Evolutionary conservation across 2,888 invertebrate species (phyloP).

Genomic region (Andrena praecox): DNA sequence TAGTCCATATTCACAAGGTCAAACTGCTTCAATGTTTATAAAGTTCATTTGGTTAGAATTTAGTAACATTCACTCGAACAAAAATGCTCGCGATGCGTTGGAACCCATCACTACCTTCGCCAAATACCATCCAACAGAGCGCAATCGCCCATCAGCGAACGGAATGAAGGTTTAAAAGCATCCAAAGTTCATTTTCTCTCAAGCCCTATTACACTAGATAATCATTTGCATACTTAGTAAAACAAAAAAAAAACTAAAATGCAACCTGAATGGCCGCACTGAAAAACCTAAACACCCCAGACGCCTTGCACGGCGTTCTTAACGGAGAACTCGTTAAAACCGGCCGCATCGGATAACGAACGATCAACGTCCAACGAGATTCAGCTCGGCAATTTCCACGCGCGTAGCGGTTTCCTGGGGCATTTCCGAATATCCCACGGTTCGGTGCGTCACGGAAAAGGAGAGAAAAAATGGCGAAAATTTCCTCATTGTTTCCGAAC

Average conservation of each 20-base stretch:
- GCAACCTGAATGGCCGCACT: not conserved
- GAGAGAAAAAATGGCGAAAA: conserved; percentile 10
- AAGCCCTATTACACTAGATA: not conserved
- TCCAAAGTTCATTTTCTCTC: too few relatives aligned
- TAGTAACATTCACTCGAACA: not conserved
- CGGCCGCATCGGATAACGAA: not conserved
- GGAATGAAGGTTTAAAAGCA: too few relatives aligned
- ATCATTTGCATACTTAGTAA: too few relatives aligned
- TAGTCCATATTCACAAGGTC: not conserved
- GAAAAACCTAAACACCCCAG: not conserved
- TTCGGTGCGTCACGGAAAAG: not conserved
- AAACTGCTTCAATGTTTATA: not conserved
- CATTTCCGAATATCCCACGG: conserved; percentile 25
- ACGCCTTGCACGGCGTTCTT: not conserved
- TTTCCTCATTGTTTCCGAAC: conserved; percentile 51
- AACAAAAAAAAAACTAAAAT: not conserved
- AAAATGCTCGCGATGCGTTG: not conserved
- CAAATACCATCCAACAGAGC: not conserved
- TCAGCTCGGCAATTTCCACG: conserved; percentile 8
- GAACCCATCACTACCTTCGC: not conserved
- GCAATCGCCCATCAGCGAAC: too few relatives aligned
- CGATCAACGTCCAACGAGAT: conserved; percentile 18
- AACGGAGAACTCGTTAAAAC: not conserved
- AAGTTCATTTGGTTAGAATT: too few relatives aligned
- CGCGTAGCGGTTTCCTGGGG: conserved; percentile 20